Percentiles rank a stretch among this genome's conserved stretches.
These are phyloP conservation scores for Agriotes lineatus DNA, from an alignment of 2,888 invertebrate species.

Conservation along the genomic window DNA sequence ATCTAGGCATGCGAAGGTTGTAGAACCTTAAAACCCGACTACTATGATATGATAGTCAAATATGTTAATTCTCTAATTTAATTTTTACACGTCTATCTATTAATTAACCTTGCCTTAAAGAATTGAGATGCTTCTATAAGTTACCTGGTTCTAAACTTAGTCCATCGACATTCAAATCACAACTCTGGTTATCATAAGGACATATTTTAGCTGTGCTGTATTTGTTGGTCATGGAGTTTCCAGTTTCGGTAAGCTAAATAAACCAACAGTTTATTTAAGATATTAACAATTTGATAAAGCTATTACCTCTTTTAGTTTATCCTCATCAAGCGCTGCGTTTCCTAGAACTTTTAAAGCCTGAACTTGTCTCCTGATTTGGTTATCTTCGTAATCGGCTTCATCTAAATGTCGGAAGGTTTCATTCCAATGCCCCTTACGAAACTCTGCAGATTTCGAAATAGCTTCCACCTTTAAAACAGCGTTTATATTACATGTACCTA, in stretches of 20 bases:
- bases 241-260: neutral
- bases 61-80: no score
- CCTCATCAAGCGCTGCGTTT: conserved; percentile 62
- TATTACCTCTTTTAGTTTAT: conserved; percentile 61
- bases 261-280: neutral
- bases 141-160: conserved; percentile 62
- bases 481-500: neutral
- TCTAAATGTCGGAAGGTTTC: conserved; percentile 59
- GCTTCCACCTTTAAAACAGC: conserved; percentile 44
- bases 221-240: conserved; percentile 53
- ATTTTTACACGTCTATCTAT: no score
- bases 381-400: conserved; percentile 63
- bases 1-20: no score
- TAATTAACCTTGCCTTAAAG: no score
- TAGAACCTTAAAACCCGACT: no score
- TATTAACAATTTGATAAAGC: neutral
- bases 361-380: conserved; percentile 63
- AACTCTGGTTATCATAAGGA: conserved; percentile 60
- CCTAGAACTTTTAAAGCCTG: conserved; percentile 66
- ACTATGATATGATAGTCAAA: no score
- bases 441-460: conserved; percentile 54
- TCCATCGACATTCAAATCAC: conserved; percentile 57
- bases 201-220: conserved; percentile 67
- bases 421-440: conserved; percentile 63
- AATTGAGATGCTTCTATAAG: no score